Evolutionary conservation across 1,140 invertebrate species (phyloP).

Genomic region (Daktulosphaira vitifoliae): DNA sequence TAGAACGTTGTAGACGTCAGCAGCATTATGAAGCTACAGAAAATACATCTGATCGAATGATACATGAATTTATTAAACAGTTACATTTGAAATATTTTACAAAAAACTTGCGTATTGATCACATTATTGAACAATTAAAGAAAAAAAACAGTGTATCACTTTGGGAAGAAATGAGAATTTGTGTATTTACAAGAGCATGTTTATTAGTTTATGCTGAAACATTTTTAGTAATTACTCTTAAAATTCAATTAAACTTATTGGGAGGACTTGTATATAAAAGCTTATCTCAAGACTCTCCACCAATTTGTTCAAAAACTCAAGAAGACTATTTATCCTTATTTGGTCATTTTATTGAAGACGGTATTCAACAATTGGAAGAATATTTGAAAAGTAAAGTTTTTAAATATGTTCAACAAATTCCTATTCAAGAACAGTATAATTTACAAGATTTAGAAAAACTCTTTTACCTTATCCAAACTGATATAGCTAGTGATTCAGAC

Average conservation of each 20-base stretch:
- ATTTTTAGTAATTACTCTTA: constrained; percentile 14
- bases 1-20: constrained; percentile 21
- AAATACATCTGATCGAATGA: constrained; percentile 21
- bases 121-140: constrained; percentile 23
- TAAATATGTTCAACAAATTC: constrained; percentile 23
- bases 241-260: constrained; percentile 19
- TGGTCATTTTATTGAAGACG: constrained; percentile 14
- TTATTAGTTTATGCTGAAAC: constrained; percentile 24
- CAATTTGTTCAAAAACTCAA: constrained; percentile 31
- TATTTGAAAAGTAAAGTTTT: constrained; percentile 11
- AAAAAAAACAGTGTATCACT: constrained; percentile 3
- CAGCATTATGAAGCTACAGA: constrained; percentile 19
- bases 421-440: constrained; percentile 29
- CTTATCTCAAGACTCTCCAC: constrained; percentile 18
- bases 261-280: constrained; percentile 28
- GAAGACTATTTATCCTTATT: constrained; percentile 20
- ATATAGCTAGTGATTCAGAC: constrained; percentile 17
- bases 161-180: constrained; percentile 27
- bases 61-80: constrained; percentile 12
- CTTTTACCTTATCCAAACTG: constrained; percentile 21
- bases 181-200: constrained; percentile 19
- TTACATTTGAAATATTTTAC: constrained; percentile 22
- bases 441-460: constrained; percentile 24
- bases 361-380: constrained; percentile 3
- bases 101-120: constrained; percentile 18